Evolutionary conservation across 2,113 vertebrate genomes (phyloP).

Genomic region (Apodemus speciosus): DNA sequence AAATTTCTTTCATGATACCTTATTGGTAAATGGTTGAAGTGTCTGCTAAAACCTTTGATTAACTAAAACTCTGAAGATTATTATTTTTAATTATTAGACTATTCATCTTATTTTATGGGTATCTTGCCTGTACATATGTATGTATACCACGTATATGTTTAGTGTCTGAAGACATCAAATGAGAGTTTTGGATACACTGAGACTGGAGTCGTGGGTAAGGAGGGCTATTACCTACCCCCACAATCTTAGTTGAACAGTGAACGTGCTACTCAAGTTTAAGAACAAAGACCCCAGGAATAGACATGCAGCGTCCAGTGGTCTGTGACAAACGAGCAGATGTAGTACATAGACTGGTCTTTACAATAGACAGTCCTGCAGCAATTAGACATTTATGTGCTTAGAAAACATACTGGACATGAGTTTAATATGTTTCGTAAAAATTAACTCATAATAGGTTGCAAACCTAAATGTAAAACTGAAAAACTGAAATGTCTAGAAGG

Average conservation of each 20-base stretch:
- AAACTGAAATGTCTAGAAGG: slow-evolving; percentile 10
- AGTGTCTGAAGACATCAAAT: not conserved
- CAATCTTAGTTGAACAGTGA: not conserved
- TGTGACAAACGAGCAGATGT: not conserved
- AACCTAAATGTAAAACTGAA: not conserved
- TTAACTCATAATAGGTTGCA: not conserved
- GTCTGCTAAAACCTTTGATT: not conserved
- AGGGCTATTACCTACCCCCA: too few species aligned
- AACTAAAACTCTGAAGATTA: slow-evolving; percentile 34
- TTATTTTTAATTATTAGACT: not conserved
- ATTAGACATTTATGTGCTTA: not conserved
- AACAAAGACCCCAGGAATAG: not conserved
- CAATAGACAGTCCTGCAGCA: not conserved
- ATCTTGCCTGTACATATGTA: not conserved
- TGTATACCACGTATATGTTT: not conserved
- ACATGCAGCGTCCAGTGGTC: not conserved
- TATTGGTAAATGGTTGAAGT: not conserved
- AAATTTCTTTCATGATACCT: not conserved
- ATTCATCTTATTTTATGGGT: not conserved
- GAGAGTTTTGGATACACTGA: not conserved
- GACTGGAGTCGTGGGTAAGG: not conserved
- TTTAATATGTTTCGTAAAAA: not conserved
- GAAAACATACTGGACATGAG: not conserved
- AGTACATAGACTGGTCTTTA: not conserved
- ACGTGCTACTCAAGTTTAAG: not conserved